phyloP scores from a whole-genome alignment of 1,140 invertebrate species.

The Brachionus sp. region DNA sequence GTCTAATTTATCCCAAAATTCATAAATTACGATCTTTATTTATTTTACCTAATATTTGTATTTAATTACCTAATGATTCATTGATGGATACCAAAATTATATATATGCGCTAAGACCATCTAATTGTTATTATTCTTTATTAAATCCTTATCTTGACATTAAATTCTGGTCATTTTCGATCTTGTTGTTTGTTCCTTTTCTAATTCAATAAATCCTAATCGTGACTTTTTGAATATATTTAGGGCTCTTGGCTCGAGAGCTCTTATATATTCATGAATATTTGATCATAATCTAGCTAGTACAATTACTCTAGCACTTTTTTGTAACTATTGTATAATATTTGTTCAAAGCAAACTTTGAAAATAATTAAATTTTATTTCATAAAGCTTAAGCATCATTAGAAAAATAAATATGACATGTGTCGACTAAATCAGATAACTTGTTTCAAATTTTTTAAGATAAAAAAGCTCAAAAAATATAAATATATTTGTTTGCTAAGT shows the following conservation, averaged over 20 bases:
- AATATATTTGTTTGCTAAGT: not conserved
- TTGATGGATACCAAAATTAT: not conserved
- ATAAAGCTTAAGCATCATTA: not conserved
- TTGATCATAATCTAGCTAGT: not conserved
- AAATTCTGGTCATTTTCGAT: not conserved
- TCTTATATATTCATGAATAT: not conserved
- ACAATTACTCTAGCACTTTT: not conserved
- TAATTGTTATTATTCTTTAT: not conserved
- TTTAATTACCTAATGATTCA: conserved; percentile 4
- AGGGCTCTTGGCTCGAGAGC: not conserved
- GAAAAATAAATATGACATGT: conserved; percentile 2
- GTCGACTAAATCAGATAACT: not conserved
- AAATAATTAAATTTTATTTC: conserved; percentile 3
- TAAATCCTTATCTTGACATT: not conserved
- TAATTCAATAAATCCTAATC: not conserved
- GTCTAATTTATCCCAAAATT: not conserved
- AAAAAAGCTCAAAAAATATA: not conserved
- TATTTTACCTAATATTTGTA: conserved; percentile 11
- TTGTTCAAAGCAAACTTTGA: conserved; percentile 8
- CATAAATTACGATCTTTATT: not conserved
- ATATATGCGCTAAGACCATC: not conserved
- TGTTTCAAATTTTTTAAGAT: not conserved
- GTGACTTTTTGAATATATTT: not conserved
- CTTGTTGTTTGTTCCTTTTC: not conserved
- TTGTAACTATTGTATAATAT: conserved; percentile 5